Percentiles rank a stretch among this genome's conserved stretches.
phyloP scores from a whole-genome alignment of 2,113 vertebrate genomes.

The Chamaea fasciata region DNA sequence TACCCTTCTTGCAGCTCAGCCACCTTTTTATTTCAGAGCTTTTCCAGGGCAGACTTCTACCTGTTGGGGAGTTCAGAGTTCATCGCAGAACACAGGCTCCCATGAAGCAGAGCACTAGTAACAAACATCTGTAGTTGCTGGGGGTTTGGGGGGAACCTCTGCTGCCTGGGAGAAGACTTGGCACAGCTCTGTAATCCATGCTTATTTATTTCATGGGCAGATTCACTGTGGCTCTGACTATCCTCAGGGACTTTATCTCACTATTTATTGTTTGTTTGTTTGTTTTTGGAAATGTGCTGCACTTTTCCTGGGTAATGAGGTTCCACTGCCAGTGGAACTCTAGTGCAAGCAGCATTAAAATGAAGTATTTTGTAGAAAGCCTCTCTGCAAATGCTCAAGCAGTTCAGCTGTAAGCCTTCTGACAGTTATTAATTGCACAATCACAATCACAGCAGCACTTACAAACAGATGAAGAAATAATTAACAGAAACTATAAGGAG shows the following conservation, averaged over 20 bases:
- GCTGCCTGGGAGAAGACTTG: not conserved
- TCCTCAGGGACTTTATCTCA: not conserved
- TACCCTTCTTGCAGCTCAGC: not conserved
- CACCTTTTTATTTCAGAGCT: not conserved
- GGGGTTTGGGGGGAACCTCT: not conserved
- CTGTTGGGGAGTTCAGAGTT: not conserved
- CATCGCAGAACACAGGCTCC: accelerated
- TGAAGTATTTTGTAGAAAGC: not conserved
- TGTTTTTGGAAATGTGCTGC: not conserved
- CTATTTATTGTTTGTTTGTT: not conserved
- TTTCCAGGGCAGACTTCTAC: not conserved
- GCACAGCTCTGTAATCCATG: not conserved
- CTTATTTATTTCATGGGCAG: not conserved
- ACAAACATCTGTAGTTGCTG: not conserved
- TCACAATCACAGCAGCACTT: not conserved
- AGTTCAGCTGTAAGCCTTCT: not conserved
- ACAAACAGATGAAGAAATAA: not conserved
- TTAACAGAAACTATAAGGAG: not conserved
- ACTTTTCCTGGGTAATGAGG: not conserved
- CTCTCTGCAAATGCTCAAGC: not conserved
- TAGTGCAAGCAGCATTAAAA: not conserved
- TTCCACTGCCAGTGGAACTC: not conserved
- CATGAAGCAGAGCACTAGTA: not conserved
- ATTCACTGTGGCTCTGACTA: not conserved
- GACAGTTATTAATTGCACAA: not conserved